Conservation (phyloP, 2,113 vertebrate species). For the Desmodus rotundus region DNA sequence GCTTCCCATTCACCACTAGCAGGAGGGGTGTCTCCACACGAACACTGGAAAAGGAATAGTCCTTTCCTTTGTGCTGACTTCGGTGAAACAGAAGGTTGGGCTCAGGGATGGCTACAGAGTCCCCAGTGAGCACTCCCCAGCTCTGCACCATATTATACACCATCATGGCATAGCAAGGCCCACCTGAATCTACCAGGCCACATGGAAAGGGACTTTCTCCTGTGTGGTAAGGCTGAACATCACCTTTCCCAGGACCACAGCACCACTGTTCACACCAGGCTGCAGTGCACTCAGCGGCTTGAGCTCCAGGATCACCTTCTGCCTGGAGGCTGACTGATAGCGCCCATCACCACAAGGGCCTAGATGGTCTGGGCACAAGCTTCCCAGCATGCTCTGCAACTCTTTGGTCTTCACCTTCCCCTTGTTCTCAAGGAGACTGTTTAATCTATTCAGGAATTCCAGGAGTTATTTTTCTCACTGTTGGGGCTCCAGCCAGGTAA, state of each 20-base stretch:
- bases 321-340: slow-evolving; percentile 83
- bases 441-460: slow-evolving; percentile 85
- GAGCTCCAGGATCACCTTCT: slow-evolving; percentile 81
- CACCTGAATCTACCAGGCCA: slow-evolving; percentile 89
- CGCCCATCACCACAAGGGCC: slow-evolving; percentile 86
- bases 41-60: slow-evolving; percentile 84
- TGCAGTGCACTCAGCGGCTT: slow-evolving; percentile 78
- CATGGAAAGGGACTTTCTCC: slow-evolving; percentile 91
- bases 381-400: slow-evolving; percentile 87
- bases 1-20: slow-evolving; percentile 90
- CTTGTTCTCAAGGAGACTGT: slow-evolving; percentile 87
- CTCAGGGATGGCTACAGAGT: slow-evolving; percentile 91
- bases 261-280: slow-evolving; percentile 83
- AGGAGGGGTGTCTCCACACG: slow-evolving; percentile 89
- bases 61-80: slow-evolving; percentile 86
- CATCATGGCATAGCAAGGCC: slow-evolving; percentile 88
- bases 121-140: slow-evolving; percentile 93
- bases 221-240: slow-evolving; percentile 91
- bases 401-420: slow-evolving; percentile 90
- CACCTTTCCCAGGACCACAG: slow-evolving; percentile 89
- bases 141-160: slow-evolving; percentile 92
- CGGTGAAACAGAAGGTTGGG: slow-evolving; percentile 86
- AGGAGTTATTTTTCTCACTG: slow-evolving; percentile 86
- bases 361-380: slow-evolving; percentile 81
- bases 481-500: slow-evolving; percentile 84